Base-by-base conservation (phyloP, 2,797 vertebrate species). In the Hypotaenidia okinawae region DNA sequence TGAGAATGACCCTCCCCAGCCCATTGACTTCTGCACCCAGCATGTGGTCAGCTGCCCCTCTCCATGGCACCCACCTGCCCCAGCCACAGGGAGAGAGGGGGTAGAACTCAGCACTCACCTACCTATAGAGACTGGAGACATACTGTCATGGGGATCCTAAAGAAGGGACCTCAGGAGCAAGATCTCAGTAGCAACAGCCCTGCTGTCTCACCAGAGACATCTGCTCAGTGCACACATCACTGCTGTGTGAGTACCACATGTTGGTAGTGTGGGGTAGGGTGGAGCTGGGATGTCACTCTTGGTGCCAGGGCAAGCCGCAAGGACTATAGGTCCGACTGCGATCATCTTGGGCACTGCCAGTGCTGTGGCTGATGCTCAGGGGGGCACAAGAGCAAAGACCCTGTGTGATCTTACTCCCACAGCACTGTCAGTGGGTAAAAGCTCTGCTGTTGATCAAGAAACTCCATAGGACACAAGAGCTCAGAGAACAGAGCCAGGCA, bases 41-140 rank as follows among this genome's bases (percentile, higher is more conserved):
- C 1, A 3, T 16, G 8, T 28, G 16, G 4, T 7, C 25, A 55
- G 9, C 7, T 23, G 43, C 22, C 19, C 18, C 6, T 72, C n/a
- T 68, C 22, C 41, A n/a, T 35, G 55, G 27, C 37, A 61, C 27
- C 18, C n/a, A 28, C 1, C n/a, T n/a, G 37, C 7, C 33, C 24
- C 16, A 41, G 15, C 9, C 1, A 1, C 5, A 19, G 15, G 28
- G 11, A 22, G 11, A 19, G 8, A 22, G 9, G 4, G 11, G 2
- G 18, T 39, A 66, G 41, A 24, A 49, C 16, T 66, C 41, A 41
- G 33, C 16, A 66, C 8, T 7, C 16, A 49, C 3, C 1, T 57
- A 30, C 10, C 24, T 24, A 41, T 6, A n/a, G 32, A 22, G 18
- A n/a, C 27, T 5, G 6, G 23, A 73, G 23, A 32, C 23, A 4